Evolutionary conservation across 2,888 invertebrate species (phyloP).

Genomic region (Pammene aurita): DNA sequence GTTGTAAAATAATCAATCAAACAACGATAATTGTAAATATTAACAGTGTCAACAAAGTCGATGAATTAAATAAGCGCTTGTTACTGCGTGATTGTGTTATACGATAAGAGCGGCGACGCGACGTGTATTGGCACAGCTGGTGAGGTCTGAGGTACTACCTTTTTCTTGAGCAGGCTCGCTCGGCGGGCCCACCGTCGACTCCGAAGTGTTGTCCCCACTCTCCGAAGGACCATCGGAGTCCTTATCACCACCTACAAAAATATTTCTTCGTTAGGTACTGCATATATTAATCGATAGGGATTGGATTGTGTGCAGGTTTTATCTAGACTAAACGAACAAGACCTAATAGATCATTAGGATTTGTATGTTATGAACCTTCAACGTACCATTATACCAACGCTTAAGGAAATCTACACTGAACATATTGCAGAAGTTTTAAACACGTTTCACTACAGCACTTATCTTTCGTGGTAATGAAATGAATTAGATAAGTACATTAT

Average conservation of each 20-base stretch:
- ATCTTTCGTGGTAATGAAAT: slow-evolving; percentile 66
- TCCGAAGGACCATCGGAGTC: slow-evolving; percentile 81
- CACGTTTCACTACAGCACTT: slow-evolving; percentile 68
- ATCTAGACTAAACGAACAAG: neutral
- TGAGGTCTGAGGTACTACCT: slow-evolving; percentile 58
- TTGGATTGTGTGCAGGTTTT: neutral
- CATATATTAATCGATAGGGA: neutral
- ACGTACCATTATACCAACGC: slow-evolving; percentile 78
- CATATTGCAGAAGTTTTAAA: slow-evolving; percentile 65
- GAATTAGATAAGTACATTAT: slow-evolving; percentile 57
- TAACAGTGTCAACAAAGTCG: neutral
- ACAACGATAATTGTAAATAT: slow-evolving; percentile 7
- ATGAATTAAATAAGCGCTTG: neutral
- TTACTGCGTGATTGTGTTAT: neutral
- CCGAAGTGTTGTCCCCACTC: slow-evolving; percentile 80
- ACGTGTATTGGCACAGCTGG: slow-evolving; percentile 23
- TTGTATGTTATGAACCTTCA: slow-evolving; percentile 33
- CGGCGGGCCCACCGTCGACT: slow-evolving; percentile 73
- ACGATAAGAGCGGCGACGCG: neutral
- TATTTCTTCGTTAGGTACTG: slow-evolving; percentile 44
- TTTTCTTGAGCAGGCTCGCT: slow-evolving; percentile 80
- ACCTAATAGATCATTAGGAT: neutral
- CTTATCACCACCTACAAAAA: slow-evolving; percentile 78
- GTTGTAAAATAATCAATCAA: neutral
- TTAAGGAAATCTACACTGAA: slow-evolving; percentile 78